Evolutionary conservation across 2,797 vertebrate genomes (phyloP).

Genomic region (Pelochelys cantorii): DNA sequence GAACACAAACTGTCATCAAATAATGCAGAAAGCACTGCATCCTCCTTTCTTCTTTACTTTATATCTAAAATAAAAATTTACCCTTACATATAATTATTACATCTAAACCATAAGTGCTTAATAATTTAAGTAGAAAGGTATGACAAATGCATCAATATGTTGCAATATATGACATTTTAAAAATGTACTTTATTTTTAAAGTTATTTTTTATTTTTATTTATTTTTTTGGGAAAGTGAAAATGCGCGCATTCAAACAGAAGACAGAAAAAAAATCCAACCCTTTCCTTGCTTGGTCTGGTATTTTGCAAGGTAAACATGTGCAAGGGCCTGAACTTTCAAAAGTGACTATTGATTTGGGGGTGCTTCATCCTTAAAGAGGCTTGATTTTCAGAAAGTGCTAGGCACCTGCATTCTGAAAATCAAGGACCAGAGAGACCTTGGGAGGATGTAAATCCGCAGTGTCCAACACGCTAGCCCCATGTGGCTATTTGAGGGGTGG

Average conservation of each 20-base stretch:
- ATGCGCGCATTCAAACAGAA: conserved; percentile 86
- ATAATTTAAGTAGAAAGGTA: conserved; percentile 95
- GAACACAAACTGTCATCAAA: conserved; percentile 79
- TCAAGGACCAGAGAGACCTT: not conserved
- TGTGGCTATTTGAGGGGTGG: too few relatives aligned
- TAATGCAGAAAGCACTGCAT: conserved; percentile 82
- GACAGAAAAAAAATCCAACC: not conserved
- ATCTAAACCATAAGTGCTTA: conserved; percentile 93
- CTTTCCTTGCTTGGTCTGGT: not conserved
- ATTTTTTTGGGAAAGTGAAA: conserved; percentile 81
- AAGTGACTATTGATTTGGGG: not conserved
- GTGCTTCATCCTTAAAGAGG: not conserved
- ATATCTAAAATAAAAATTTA: conserved; percentile 97
- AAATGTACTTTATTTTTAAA: conserved; percentile 80
- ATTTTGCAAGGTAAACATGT: conserved; percentile 16
- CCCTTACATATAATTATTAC: conserved; percentile 92
- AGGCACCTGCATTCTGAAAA: not conserved
- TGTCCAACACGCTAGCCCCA: too few relatives aligned
- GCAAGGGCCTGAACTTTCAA: not conserved
- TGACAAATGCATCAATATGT: conserved; percentile 94
- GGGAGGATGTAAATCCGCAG: not conserved
- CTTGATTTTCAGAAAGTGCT: not conserved
- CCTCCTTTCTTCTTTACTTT: conserved; percentile 81
- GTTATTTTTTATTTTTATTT: not conserved
- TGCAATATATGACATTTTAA: conserved; percentile 90